A percentile compares a stretch with the other conserved stretches of the same genome.
phyloP scores from a whole-genome alignment of 2,888 invertebrate genomes.

The Lysandra bellargus region DNA sequence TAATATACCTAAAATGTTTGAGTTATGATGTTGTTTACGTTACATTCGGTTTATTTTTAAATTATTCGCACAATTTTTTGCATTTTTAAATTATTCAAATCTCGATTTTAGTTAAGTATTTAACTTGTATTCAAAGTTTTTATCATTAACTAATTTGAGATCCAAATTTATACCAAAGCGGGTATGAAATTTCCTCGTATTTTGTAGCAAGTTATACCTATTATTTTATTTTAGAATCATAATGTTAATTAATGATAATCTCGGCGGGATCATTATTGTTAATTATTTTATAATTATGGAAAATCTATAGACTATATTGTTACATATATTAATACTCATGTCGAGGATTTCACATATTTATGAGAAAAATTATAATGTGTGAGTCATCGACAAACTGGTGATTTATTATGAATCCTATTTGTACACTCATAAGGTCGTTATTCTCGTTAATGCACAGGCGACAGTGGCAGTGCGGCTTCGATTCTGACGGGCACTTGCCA shows the following conservation, averaged over 20 bases:
- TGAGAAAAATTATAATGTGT: not conserved
- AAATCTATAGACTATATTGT: not conserved
- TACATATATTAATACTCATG: not conserved
- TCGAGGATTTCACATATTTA: not conserved
- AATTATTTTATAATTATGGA: not conserved
- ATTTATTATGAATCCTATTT: not conserved
- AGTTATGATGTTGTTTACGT: not conserved
- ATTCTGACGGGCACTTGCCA: constrained; percentile 27
- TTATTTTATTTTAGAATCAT: not conserved
- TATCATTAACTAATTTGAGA: not conserved
- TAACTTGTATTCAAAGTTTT: not conserved
- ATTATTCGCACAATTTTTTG: not conserved
- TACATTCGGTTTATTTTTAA: not conserved
- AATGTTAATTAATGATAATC: not conserved
- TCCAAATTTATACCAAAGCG: not conserved
- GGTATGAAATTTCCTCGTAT: not conserved
- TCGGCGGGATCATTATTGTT: not conserved
- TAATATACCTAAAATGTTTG: not conserved
- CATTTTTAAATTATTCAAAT: not conserved
- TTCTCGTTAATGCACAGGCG: not conserved
- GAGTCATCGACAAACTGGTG: not conserved
- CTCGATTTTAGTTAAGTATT: not conserved
- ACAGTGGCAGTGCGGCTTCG: not conserved
- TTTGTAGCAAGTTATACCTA: not conserved
- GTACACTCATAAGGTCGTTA: not conserved